Base-by-base conservation (phyloP, 53 echinoderm and acorn worm species). In the Hippasteria phrygiana region DNA sequence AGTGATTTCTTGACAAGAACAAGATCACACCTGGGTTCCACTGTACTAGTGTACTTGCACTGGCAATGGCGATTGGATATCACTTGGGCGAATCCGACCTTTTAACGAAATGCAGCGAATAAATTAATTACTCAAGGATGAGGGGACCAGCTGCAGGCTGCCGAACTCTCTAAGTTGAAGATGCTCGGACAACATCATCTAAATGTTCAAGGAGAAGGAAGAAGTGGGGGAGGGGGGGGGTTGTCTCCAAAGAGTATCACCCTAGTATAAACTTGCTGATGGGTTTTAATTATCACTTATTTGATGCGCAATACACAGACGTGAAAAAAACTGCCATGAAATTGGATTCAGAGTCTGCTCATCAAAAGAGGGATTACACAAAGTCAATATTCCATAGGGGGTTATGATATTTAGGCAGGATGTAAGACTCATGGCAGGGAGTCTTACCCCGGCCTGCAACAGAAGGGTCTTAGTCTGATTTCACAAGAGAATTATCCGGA, bases 51-150 rank as follows among this genome's bases (percentile, higher is more conserved):
- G 20, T 29, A 4, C 18, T 62, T 62, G 12, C 24, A 48, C 48
- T 77, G 10, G 65, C 65, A 28, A 26, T 32, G 85, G 28, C 71
- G 24, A 70, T 48, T 85, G 47, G 43, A 85, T 69, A 70, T 85
- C 51, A 51, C 53, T 38, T 22, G 85, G 33, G 24, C 64, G 70
- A 69, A 85, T 85, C 85, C 36, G 33, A 18, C 71, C 70, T 53
- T 75, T 29, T 70, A 71, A 71, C 69, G 71, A 85, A 33, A 85
- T 85, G 71, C 85, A 71, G 71, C 36, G 54, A 85, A 51, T 70
- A 85, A 50, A 71, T 37, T 85, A 85, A 85, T 69, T 85, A 70
- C 69, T 70, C 85, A 69, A 85, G 71, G 85, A 10, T 39, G 37
- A 2, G 6, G 27, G 50, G 24, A 85, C 85, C 71, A 85, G 85